A percentile compares a stretch with the other conserved stretches of the same genome.
These are phyloP conservation scores for Silvanus unidentatus DNA, from an alignment of 2,888 invertebrate species.

Conservation along the genomic window DNA sequence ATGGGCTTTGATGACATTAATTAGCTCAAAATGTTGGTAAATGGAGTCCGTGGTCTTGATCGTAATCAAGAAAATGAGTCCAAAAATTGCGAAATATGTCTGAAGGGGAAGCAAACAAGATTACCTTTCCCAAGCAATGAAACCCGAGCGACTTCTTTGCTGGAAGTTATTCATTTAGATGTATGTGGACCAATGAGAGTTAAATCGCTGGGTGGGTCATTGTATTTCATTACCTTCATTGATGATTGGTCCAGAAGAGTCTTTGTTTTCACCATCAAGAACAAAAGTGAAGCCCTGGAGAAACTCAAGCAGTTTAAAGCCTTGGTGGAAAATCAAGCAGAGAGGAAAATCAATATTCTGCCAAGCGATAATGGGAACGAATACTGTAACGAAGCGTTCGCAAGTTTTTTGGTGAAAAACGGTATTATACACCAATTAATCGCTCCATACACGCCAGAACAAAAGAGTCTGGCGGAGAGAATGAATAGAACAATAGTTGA, in stretches of 20 bases:
- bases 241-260: slow-evolving; percentile 31
- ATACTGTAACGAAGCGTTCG: slow-evolving; percentile 16
- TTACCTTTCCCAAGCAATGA: slow-evolving; percentile 21
- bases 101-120: slow-evolving; percentile 12
- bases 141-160: slow-evolving; percentile 15
- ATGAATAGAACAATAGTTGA: slow-evolving; percentile 18
- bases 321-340: slow-evolving; percentile 27
- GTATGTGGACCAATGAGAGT: slow-evolving; percentile 22
- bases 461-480: slow-evolving; percentile 21
- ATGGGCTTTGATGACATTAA: slow-evolving; percentile 1
- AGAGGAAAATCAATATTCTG: slow-evolving; percentile 26
- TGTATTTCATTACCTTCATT: slow-evolving; percentile 32
- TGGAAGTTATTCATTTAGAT: slow-evolving; percentile 9
- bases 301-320: slow-evolving; percentile 26
- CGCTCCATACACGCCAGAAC: slow-evolving; percentile 20
- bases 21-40: neutral
- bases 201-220: slow-evolving; percentile 17
- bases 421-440: slow-evolving; percentile 19
- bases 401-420: slow-evolving; percentile 13
- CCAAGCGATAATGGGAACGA: slow-evolving; percentile 27
- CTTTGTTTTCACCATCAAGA: slow-evolving; percentile 29
- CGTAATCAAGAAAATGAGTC: neutral
- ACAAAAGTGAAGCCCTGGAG: slow-evolving; percentile 25
- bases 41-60: neutral
- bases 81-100: neutral